Evolutionary conservation across 2,888 invertebrate species (phyloP), one percentile per base, ranked within the genome.

Genomic region (Tuberolachnus salignus): DNA sequence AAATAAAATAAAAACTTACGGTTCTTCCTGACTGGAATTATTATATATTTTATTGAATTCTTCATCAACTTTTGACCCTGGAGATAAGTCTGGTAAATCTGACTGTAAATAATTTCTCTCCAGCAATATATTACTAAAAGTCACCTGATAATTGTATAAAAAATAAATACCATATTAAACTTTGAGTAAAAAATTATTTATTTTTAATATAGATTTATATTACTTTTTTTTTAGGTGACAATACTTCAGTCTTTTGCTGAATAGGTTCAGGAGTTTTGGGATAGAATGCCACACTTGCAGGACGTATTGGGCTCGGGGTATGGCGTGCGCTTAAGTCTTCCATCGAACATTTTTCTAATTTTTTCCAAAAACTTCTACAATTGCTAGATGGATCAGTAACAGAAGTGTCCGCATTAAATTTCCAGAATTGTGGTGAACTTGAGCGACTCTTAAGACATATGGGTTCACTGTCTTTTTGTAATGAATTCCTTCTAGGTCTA

Each of bases 11-110:
- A 19, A 46, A 57, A 69, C 69, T 49, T 42, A 78, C 78, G 13
- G 67, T 42, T 78, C 78, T 34, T 78, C 67, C 3, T 69, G 67
- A 14, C 49, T 69, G 1, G 78, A 67, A 42, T 14, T 78, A 16
- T 78, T 78, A n/a, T 69, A 78, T 69, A 78, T 78, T 59, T 78
- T 78, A 34, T 78, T 78, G n/a, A 78, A 78, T 78, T 78, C 78
- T 69, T 78, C 78, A 1, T 78, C 78, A 0, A 78, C 78, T 61
- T n/a, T 78, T 23, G 78, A 78, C 19, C 78, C 78, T 1, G 78
- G 78, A 14, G 78, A 78, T 51, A 78, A 78, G 34, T 78, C 78
- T 13, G 78, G 78, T n/a, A 78, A 49, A 51, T 78, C 78, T 49
- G 42, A 69, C 49, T 78, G 67, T 13, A 78, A 59, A 59, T 69